Evolutionary conservation across 1,140 invertebrate genomes (phyloP).

Genomic region (Lordiphosa stackelbergi): DNA sequence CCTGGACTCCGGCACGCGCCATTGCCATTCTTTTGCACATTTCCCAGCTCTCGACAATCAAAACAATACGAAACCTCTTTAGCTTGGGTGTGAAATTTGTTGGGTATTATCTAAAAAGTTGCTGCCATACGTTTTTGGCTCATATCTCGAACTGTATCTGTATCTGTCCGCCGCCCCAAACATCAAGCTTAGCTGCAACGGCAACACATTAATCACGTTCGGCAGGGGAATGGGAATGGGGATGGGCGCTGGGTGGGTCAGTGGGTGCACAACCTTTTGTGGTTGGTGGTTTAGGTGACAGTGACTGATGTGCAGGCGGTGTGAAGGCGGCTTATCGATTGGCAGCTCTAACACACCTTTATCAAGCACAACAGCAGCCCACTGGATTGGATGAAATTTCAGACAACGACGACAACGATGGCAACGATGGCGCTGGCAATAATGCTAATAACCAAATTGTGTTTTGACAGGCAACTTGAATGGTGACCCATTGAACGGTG

Average conservation of each 20-base stretch:
- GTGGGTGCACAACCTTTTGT: constrained; percentile 45
- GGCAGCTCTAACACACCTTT: constrained; percentile 70
- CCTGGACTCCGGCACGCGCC: constrained; percentile 41
- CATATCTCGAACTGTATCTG: constrained; percentile 56
- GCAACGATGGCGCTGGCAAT: constrained; percentile 12
- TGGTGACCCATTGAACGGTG: constrained; percentile 6
- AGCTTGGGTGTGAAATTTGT: constrained; percentile 47
- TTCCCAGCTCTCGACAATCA: constrained; percentile 44
- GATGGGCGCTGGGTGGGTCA: constrained; percentile 4
- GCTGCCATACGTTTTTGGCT: constrained; percentile 56
- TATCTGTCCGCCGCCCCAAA: constrained; percentile 36
- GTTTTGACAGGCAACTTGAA: constrained; percentile 56
- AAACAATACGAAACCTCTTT: constrained; percentile 60
- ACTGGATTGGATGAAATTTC: constrained; percentile 68
- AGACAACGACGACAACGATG: constrained; percentile 31
- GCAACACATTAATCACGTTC: constrained; percentile 75
- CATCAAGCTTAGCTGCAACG: constrained; percentile 60
- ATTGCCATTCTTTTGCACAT: constrained; percentile 11
- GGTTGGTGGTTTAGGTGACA: constrained; percentile 62
- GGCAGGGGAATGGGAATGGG: constrained; percentile 30
- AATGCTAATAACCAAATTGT: constrained; percentile 71
- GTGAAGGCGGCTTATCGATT: constrained; percentile 67
- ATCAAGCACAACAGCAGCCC: constrained; percentile 51
- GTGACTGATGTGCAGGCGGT: constrained; percentile 70
- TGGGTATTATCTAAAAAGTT: constrained; percentile 44